Evolutionary conservation across 2,888 invertebrate species (phyloP).

Genomic region (Coremacera marginata): DNA sequence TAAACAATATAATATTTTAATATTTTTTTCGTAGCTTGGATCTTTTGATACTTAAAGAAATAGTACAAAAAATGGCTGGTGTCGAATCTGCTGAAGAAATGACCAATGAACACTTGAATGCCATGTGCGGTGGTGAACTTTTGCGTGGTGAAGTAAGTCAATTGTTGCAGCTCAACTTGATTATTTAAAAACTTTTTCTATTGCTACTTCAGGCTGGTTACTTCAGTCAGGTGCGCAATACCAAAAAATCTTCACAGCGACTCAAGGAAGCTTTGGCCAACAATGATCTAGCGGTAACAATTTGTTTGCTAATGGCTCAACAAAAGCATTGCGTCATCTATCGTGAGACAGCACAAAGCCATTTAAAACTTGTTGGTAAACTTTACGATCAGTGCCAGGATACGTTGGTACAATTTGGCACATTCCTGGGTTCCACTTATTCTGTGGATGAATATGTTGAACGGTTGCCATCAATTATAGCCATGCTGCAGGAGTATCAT

Average conservation of each 20-base stretch:
- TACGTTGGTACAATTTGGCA: slow-evolving; percentile 96
- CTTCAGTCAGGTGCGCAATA: slow-evolving; percentile 96
- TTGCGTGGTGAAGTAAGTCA: slow-evolving; percentile 87
- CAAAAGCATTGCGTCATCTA: slow-evolving; percentile 97
- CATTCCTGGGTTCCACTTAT: slow-evolving; percentile 93
- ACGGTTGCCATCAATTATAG: slow-evolving; percentile 87
- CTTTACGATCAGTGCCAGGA: slow-evolving; percentile 95
- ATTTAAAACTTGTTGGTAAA: slow-evolving; percentile 89
- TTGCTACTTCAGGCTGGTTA: slow-evolving; percentile 84
- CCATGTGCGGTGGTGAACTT: slow-evolving; percentile 96
- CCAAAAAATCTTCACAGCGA: slow-evolving; percentile 93
- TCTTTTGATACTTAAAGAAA: slow-evolving; percentile 92
- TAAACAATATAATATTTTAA: neutral
- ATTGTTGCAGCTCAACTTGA: neutral
- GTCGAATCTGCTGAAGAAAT: slow-evolving; percentile 97
- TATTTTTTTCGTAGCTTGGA: slow-evolving; percentile 77
- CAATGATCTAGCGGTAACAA: slow-evolving; percentile 91
- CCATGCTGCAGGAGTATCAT: slow-evolving; percentile 90
- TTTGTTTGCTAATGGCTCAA: slow-evolving; percentile 96
- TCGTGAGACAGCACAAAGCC: slow-evolving; percentile 82
- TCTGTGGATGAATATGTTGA: slow-evolving; percentile 95
- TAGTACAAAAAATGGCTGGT: slow-evolving; percentile 99
- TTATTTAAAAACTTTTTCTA: neutral
- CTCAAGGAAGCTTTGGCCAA: slow-evolving; percentile 95
- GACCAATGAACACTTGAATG: slow-evolving; percentile 95